These are phyloP conservation scores for Syrphus vitripennis DNA, from an alignment of 2,888 invertebrate species.

Conservation along the genomic window DNA sequence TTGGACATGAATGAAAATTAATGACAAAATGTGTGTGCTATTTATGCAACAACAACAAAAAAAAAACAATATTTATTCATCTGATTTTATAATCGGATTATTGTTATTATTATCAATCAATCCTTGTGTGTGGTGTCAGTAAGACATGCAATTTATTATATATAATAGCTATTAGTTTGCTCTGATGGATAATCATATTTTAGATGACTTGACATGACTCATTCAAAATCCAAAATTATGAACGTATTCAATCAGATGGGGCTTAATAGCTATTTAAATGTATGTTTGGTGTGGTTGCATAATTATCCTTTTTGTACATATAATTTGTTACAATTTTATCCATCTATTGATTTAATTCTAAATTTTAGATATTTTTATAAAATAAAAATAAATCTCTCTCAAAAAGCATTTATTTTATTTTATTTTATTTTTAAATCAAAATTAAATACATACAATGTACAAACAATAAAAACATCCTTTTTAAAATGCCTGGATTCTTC, in stretches of 20 bases:
- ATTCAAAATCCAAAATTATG: neutral
- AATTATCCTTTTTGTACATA: neutral
- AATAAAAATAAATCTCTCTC: neutral
- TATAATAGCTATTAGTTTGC: neutral
- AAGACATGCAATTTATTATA: conserved; percentile 32
- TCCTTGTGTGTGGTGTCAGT: conserved; percentile 10
- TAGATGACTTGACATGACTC: conserved; percentile 23
- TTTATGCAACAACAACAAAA: neutral
- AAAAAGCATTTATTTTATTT: neutral
- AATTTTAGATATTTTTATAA: neutral
- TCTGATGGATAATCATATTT: conserved; percentile 2
- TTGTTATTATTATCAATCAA: conserved; percentile 43
- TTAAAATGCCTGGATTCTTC: conserved; percentile 1
- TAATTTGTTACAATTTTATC: neutral
- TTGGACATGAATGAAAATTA: conserved; percentile 15
- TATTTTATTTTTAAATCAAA: no score
- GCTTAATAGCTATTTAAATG: neutral
- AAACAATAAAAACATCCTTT: conserved; percentile 27
- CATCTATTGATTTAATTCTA: neutral
- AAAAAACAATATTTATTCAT: neutral
- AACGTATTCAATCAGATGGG: neutral
- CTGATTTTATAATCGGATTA: conserved; percentile 24
- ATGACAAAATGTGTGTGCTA: neutral
- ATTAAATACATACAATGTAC: neutral
- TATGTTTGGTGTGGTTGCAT: neutral